Evolutionary conservation across 2,888 invertebrate genomes (phyloP).

Genomic region (Nephrotoma guestfalica): DNA sequence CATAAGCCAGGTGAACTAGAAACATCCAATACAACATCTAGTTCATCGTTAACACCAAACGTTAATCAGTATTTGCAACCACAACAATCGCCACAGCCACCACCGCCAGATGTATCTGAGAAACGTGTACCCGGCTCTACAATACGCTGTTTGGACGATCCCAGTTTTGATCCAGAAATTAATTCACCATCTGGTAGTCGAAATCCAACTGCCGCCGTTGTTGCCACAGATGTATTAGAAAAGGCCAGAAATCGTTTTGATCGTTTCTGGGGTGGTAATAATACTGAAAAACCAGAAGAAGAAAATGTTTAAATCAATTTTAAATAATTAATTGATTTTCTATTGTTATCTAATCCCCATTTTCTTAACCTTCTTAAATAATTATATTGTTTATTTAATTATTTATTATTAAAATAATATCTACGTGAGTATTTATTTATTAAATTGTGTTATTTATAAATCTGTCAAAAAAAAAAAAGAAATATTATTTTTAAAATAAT

Average conservation of each 20-base stretch:
- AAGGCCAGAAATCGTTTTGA: conserved; percentile 71
- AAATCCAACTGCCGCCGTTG: conserved; percentile 15
- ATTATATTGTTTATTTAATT: background rate
- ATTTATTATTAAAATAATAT: background rate
- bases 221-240: conserved; percentile 60
- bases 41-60: conserved; percentile 5
- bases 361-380: background rate
- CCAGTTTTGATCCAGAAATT: conserved; percentile 32
- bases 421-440: background rate
- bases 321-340: background rate
- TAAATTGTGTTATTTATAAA: background rate
- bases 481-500: background rate
- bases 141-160: conserved; percentile 39
- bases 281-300: conserved; percentile 25
- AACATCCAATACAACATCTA: conserved; percentile 4
- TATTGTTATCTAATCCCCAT: background rate
- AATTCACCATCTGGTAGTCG: conserved; percentile 18
- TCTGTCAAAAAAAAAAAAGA: background rate
- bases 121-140: conserved; percentile 36
- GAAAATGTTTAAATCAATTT: conserved; percentile 33
- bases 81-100: background rate
- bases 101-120: conserved; percentile 14
- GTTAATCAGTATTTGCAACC: background rate
- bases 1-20: background rate
- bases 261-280: conserved; percentile 67